A percentile compares a stretch with the other conserved stretches of the same genome.
Evolutionary conservation across 2,888 invertebrate species (phyloP).

Genomic region (Chymomyza amoena): DNA sequence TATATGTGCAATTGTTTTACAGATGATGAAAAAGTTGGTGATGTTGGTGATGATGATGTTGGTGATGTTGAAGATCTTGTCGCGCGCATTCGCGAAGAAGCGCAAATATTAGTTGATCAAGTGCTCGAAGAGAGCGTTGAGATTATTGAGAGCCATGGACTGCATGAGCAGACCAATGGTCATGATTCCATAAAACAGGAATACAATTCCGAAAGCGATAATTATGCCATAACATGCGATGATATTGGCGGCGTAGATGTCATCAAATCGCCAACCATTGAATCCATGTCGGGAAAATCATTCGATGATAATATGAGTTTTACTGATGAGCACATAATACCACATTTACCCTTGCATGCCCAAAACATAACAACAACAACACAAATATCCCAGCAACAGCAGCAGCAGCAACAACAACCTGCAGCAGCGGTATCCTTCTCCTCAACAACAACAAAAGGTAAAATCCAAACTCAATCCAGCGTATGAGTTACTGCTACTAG

Average conservation of each 20-base stretch:
- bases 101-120: slow-evolving; percentile 76
- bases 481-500: not conserved
- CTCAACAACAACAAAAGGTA: slow-evolving; percentile 61
- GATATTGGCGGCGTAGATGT: slow-evolving; percentile 76
- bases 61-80: slow-evolving; percentile 52
- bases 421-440: slow-evolving; percentile 39
- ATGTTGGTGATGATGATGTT: slow-evolving; percentile 44
- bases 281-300: slow-evolving; percentile 78
- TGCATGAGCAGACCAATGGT: slow-evolving; percentile 55
- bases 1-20: slow-evolving; percentile 68
- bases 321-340: slow-evolving; percentile 70
- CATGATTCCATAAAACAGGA: slow-evolving; percentile 60
- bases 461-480: slow-evolving; percentile 40
- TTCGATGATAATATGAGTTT: slow-evolving; percentile 78
- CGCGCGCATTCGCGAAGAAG: slow-evolving; percentile 75
- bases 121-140: slow-evolving; percentile 77
- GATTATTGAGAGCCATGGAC: slow-evolving; percentile 70
- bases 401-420: slow-evolving; percentile 35
- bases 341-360: slow-evolving; percentile 65
- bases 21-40: slow-evolving; percentile 60
- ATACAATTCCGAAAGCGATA: slow-evolving; percentile 78
- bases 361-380: slow-evolving; percentile 49
- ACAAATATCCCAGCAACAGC: slow-evolving; percentile 43
- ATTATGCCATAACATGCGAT: slow-evolving; percentile 78
- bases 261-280: slow-evolving; percentile 78